Percentiles rank a stretch among this genome's conserved stretches.
Evolutionary conservation across 2,888 invertebrate species (phyloP).

Genomic region (Exocentrus adspersus): DNA sequence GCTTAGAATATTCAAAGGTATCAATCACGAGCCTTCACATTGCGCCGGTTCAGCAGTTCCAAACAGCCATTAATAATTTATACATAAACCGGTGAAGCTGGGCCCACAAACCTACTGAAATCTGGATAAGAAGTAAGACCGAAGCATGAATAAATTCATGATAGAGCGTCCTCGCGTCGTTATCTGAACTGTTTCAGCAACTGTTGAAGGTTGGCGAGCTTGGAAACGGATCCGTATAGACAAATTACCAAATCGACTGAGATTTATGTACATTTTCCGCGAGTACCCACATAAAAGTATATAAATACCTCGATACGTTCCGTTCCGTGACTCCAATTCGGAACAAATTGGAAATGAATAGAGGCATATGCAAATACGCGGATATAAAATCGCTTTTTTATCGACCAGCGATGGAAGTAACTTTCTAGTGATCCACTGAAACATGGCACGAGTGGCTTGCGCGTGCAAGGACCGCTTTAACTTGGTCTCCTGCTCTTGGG

Average conservation of each 20-base stretch:
- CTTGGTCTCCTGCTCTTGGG: too few species aligned
- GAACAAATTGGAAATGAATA: conserved; percentile 30
- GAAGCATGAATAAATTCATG: background rate
- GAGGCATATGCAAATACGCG: conserved; percentile 27
- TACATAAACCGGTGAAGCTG: background rate
- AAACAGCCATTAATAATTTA: background rate
- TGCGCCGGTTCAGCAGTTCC: background rate
- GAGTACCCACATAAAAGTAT: background rate
- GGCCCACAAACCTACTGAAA: background rate
- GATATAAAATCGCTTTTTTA: conserved; percentile 28
- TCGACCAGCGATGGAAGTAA: background rate
- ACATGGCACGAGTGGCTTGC: too few species aligned
- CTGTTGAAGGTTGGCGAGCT: too few species aligned
- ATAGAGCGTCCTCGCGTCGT: too few species aligned
- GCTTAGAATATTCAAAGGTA: background rate
- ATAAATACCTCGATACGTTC: conserved; percentile 4
- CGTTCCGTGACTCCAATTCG: conserved; percentile 33
- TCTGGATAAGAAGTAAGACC: background rate
- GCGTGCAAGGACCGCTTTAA: too few species aligned
- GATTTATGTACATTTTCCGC: too few species aligned
- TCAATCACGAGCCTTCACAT: background rate
- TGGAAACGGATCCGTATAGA: too few species aligned
- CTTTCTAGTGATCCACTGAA: background rate
- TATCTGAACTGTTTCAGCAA: too few species aligned
- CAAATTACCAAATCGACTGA: too few species aligned